Evolutionary conservation across 2,113 vertebrate genomes (phyloP).

Genomic region (Mohoua ochrocephala): DNA sequence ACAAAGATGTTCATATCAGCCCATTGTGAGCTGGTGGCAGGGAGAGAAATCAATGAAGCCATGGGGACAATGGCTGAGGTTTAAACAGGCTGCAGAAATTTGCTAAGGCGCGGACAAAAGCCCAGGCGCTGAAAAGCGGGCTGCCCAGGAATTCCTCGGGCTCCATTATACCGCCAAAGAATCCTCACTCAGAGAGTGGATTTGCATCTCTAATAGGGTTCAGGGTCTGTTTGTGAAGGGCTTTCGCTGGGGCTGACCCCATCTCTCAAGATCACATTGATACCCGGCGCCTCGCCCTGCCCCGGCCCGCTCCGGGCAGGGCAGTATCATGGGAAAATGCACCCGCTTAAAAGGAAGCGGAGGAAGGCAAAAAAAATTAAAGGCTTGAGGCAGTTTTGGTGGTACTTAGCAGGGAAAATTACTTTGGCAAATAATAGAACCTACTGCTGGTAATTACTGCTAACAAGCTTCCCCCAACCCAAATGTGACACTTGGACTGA

Average conservation of each 20-base stretch:
- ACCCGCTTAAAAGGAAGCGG: slow-evolving; percentile 75
- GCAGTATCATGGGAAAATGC: slow-evolving; percentile 87
- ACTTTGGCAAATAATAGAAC: slow-evolving; percentile 85
- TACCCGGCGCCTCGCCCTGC: slow-evolving; percentile 69
- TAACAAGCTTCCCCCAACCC: slow-evolving; percentile 78
- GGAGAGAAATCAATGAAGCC: slow-evolving; percentile 85
- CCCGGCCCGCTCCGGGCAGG: slow-evolving; percentile 67
- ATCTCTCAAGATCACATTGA: slow-evolving; percentile 80
- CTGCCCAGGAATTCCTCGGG: slow-evolving; percentile 77
- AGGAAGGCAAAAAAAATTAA: slow-evolving; percentile 77
- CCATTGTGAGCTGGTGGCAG: slow-evolving; percentile 88
- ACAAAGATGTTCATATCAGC: slow-evolving; percentile 91
- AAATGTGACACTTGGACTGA: slow-evolving; percentile 77
- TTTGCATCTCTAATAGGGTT: slow-evolving; percentile 94
- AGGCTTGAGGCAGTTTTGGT: slow-evolving; percentile 80
- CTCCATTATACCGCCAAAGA: slow-evolving; percentile 81
- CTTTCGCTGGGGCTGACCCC: slow-evolving; percentile 84
- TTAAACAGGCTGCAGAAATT: slow-evolving; percentile 86
- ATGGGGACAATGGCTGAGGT: slow-evolving; percentile 80
- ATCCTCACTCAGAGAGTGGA: slow-evolving; percentile 88
- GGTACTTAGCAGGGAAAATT: slow-evolving; percentile 89
- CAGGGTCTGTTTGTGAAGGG: slow-evolving; percentile 86
- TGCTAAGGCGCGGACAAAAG: slow-evolving; percentile 82
- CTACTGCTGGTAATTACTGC: slow-evolving; percentile 87
- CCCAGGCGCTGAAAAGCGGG: slow-evolving; percentile 65